These are phyloP conservation scores for Asarcornis scutulata DNA, from an alignment of 2,113 vertebrate species.

Conservation along the genomic window DNA sequence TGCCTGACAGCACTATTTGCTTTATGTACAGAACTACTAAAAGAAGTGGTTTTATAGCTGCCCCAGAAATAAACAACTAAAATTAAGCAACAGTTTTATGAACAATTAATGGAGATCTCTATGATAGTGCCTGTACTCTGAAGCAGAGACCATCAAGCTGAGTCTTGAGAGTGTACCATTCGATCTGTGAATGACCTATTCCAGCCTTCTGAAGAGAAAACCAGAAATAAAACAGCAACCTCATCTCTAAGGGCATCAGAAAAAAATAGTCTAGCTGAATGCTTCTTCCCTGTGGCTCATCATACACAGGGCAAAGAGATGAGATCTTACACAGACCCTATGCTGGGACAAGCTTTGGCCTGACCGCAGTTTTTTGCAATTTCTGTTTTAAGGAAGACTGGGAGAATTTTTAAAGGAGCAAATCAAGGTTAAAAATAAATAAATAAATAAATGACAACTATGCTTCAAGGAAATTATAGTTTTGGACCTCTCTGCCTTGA, in stretches of 20 bases:
- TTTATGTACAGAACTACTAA: neutral
- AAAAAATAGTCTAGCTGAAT: neutral
- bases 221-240: neutral
- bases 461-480: neutral
- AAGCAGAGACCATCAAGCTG: neutral
- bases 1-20: neutral
- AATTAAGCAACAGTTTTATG: neutral
- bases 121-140: neutral
- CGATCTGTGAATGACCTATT: neutral
- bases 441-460: neutral
- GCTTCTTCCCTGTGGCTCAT: neutral
- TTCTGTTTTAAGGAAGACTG: neutral
- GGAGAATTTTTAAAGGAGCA: neutral
- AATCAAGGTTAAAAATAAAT: neutral
- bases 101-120: neutral
- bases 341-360: neutral
- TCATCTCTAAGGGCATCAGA: slow-evolving; percentile 12
- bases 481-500: neutral
- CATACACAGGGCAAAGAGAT: neutral
- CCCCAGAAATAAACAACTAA: neutral
- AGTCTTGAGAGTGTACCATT: neutral
- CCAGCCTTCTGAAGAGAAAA: neutral
- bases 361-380: neutral
- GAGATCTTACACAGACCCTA: neutral
- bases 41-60: neutral